Evolutionary conservation across 2,888 invertebrate genomes (phyloP).

Genomic region (Julus scandinavius): DNA sequence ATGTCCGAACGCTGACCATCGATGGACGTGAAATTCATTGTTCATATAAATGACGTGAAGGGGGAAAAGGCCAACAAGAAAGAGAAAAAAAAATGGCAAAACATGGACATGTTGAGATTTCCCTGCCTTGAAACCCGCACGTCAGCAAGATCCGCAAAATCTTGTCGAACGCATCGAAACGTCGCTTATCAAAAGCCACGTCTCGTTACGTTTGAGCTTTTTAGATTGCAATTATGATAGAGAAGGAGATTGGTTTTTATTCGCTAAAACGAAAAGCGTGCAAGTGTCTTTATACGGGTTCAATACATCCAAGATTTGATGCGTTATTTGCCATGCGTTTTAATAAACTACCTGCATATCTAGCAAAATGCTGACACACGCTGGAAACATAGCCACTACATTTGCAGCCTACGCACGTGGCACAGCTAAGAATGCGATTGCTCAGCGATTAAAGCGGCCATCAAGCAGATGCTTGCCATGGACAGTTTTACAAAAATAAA

Average conservation of each 20-base stretch:
- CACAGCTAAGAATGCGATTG: too few species aligned
- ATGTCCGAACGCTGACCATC: slow-evolving; percentile 12
- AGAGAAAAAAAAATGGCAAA: neutral
- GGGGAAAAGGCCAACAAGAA: too few species aligned
- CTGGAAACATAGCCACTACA: neutral
- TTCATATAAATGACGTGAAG: neutral
- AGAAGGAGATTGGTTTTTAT: slow-evolving; percentile 25
- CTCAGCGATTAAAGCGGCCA: too few species aligned
- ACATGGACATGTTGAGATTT: neutral
- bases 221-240: slow-evolving; percentile 20
- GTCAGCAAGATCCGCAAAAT: slow-evolving; percentile 11
- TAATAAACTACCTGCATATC: neutral
- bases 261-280: neutral
- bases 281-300: neutral
- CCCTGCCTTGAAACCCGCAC: too few species aligned
- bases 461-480: too few species aligned
- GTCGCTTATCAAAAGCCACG: slow-evolving; percentile 26
- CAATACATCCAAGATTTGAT: neutral
- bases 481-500: too few species aligned
- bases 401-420: neutral
- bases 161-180: slow-evolving; percentile 33
- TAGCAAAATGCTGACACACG: neutral
- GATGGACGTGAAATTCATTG: slow-evolving; percentile 20
- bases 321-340: slow-evolving; percentile 1
- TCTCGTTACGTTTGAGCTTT: slow-evolving; percentile 24